These are phyloP conservation scores for Dolichoris vasculosae DNA, from an alignment of 1,140 invertebrate species.

Conservation along the genomic window DNA sequence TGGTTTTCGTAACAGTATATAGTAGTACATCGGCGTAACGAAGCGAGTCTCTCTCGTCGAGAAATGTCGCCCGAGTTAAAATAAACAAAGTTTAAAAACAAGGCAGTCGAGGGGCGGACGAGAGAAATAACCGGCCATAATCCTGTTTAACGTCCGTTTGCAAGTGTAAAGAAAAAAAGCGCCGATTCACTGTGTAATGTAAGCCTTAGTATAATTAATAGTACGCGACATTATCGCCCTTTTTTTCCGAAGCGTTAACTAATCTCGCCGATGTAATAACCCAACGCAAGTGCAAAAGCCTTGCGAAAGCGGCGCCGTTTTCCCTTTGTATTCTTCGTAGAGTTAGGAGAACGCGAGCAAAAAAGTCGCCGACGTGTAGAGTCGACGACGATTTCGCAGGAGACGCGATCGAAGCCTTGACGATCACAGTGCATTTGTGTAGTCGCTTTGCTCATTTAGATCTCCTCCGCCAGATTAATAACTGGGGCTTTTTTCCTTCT, in stretches of 20 bases:
- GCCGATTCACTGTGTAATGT: not conserved
- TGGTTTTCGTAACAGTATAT: no score
- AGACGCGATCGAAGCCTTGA: slow-evolving; percentile 51
- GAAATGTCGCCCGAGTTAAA: not conserved
- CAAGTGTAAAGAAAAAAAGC: not conserved
- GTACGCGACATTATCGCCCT: slow-evolving; percentile 6
- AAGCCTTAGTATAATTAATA: slow-evolving; percentile 44
- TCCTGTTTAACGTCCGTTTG: not conserved
- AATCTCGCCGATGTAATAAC: slow-evolving; percentile 25
- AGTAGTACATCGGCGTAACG: not conserved
- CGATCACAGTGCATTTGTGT: slow-evolving; percentile 55
- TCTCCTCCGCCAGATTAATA: not conserved
- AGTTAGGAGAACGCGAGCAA: slow-evolving; percentile 10
- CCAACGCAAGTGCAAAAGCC: not conserved
- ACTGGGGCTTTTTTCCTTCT: not conserved
- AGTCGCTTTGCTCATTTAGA: not conserved
- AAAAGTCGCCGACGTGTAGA: not conserved
- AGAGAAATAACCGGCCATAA: slow-evolving; percentile 9
- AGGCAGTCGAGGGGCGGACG: not conserved
- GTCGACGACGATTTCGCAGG: slow-evolving; percentile 25
- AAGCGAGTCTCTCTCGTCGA: not conserved
- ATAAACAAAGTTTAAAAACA: not conserved
- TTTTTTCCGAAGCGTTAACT: slow-evolving; percentile 33
- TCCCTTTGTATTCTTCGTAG: not conserved
- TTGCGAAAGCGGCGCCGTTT: not conserved